phyloP scores from a whole-genome alignment of 1,140 invertebrate genomes.

The Pararge aegeria region DNA sequence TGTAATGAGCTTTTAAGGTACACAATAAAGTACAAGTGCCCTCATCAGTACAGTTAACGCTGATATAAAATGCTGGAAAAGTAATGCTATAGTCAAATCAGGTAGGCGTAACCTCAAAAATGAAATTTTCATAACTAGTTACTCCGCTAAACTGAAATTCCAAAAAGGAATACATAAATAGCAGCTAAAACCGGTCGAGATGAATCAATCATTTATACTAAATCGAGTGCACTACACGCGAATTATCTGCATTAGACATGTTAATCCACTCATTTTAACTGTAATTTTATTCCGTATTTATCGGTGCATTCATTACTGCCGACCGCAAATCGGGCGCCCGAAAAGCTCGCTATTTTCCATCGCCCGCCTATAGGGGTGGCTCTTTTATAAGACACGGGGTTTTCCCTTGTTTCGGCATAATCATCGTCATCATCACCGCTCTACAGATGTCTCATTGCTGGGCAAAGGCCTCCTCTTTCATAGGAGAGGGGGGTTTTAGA shows the following conservation, averaged over 20 bases:
- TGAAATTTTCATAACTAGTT: background rate
- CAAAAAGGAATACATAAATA: slow-evolving; percentile 48
- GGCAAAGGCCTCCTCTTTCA: too few relatives aligned
- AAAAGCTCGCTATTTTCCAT: slow-evolving; percentile 74
- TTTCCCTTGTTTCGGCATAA: background rate
- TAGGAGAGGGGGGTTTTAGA: too few relatives aligned
- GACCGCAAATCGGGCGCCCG: slow-evolving; percentile 76
- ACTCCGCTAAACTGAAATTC: slow-evolving; percentile 9
- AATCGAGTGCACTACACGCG: slow-evolving; percentile 70
- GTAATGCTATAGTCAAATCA: too few relatives aligned
- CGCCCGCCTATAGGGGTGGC: background rate
- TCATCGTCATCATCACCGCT: background rate
- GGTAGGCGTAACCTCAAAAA: background rate
- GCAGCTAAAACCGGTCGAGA: slow-evolving; percentile 30
- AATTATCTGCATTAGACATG: slow-evolving; percentile 80
- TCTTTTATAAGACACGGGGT: background rate
- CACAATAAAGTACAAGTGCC: too few relatives aligned
- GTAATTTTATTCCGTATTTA: slow-evolving; percentile 80
- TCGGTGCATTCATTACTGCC: slow-evolving; percentile 77
- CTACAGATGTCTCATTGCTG: too few relatives aligned
- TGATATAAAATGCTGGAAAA: too few relatives aligned
- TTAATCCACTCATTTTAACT: slow-evolving; percentile 80
- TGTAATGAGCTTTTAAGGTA: too few relatives aligned
- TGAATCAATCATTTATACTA: slow-evolving; percentile 73
- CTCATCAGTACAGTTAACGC: too few relatives aligned